phyloP scores from a whole-genome alignment of 2,888 invertebrate species.

The Dendrolimus pini region DNA sequence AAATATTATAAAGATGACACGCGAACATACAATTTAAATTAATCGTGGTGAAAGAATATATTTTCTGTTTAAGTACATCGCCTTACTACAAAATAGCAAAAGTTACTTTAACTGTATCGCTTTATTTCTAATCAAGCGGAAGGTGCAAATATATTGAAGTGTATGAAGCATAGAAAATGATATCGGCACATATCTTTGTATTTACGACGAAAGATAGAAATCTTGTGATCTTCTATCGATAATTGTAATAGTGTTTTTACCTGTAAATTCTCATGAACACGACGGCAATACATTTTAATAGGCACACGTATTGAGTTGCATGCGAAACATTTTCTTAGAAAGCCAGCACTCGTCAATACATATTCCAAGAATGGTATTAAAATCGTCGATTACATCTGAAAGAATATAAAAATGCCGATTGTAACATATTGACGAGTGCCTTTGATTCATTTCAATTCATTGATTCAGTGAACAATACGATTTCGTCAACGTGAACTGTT shows the following conservation, averaged over 20 bases:
- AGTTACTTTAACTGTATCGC: not conserved
- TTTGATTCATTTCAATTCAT: not conserved
- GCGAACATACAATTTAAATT: too few species aligned
- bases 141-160: constrained; percentile 36
- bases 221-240: constrained; percentile 21
- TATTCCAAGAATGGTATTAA: not conserved
- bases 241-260: not conserved
- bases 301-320: constrained; percentile 15
- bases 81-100: too few species aligned
- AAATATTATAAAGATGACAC: too few species aligned
- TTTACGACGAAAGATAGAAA: constrained; percentile 32
- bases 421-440: not conserved
- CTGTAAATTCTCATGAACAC: not conserved
- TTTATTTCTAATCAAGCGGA: constrained; percentile 29
- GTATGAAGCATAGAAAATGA: constrained; percentile 52
- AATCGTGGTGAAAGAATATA: too few species aligned
- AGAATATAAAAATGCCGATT: not conserved
- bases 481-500: not conserved
- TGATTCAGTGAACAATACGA: not conserved
- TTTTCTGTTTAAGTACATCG: too few species aligned
- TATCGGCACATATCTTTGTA: constrained; percentile 24
- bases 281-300: not conserved
- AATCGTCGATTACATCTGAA: not conserved
- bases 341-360: constrained; percentile 2
- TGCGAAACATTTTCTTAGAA: constrained; percentile 12